These are phyloP conservation scores for Oligia latruncula DNA, from an alignment of 2,888 invertebrate genomes.

Conservation along the genomic window DNA sequence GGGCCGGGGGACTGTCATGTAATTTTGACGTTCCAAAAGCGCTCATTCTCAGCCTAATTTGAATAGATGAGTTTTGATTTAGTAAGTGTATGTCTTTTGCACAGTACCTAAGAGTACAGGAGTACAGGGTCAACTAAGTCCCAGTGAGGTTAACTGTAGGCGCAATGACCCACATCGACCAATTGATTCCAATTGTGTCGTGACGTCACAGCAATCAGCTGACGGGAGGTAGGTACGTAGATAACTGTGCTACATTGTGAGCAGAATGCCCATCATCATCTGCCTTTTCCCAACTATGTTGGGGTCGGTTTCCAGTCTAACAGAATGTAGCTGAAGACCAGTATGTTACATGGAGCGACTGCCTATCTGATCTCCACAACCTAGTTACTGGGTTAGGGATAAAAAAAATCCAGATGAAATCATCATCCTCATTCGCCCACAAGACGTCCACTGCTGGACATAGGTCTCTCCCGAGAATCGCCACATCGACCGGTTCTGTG, in stretches of 20 bases:
- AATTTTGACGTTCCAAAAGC: too few species aligned
- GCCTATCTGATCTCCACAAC: too few species aligned
- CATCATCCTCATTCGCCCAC: too few species aligned
- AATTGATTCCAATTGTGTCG: conserved; percentile 36
- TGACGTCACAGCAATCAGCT: conserved; percentile 37
- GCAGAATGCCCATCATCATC: not conserved
- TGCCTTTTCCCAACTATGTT: not conserved
- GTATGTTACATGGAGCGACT: not conserved
- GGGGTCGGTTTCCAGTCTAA: not conserved
- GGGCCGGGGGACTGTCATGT: too few species aligned
- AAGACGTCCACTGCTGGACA: too few species aligned
- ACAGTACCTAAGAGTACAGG: not conserved
- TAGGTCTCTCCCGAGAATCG: too few species aligned
- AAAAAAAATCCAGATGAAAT: too few species aligned
- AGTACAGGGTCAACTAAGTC: conserved; percentile 38
- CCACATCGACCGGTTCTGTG: too few species aligned
- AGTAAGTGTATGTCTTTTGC: not conserved
- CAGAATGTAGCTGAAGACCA: not conserved
- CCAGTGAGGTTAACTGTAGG: conserved; percentile 41
- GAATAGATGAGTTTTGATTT: too few species aligned
- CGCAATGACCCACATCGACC: conserved; percentile 50
- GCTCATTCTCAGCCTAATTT: too few species aligned
- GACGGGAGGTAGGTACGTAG: conserved; percentile 3
- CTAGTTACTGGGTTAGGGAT: not conserved
- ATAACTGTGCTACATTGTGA: not conserved